phyloP scores from a whole-genome alignment of 2,113 vertebrate genomes.

The Nothocercus julius region DNA sequence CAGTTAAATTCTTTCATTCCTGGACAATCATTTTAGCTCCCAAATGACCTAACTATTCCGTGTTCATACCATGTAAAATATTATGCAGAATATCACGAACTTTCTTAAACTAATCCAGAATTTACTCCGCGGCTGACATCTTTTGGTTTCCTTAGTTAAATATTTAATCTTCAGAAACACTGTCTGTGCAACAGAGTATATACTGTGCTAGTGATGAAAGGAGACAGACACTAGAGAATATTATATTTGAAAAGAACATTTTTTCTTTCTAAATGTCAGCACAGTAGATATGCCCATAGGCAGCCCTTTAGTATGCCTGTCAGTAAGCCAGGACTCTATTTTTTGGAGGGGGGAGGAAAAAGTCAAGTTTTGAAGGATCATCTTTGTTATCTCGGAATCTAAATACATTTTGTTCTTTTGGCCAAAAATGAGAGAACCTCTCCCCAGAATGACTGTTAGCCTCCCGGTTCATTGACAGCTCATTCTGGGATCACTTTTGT shows the following conservation, averaged over 20 bases:
- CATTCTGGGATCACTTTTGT: background rate
- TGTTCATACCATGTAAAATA: background rate
- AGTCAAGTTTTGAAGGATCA: background rate
- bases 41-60: background rate
- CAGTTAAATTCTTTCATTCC: constrained; percentile 17
- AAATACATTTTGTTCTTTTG: background rate
- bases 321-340: background rate
- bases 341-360: background rate
- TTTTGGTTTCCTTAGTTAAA: constrained; percentile 31
- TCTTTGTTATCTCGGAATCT: background rate
- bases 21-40: background rate
- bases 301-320: background rate
- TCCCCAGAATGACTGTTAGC: background rate
- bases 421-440: background rate
- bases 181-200: background rate
- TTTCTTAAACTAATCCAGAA: background rate
- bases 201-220: background rate
- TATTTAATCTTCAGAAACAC: constrained; percentile 8
- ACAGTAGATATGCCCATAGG: background rate
- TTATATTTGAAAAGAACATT: background rate
- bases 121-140: constrained; percentile 6
- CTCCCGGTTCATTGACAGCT: background rate
- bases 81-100: background rate
- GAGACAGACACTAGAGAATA: background rate
- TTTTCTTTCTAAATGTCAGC: background rate